phyloP scores from a whole-genome alignment of 2,888 invertebrate species.

The Baccha elongata region DNA sequence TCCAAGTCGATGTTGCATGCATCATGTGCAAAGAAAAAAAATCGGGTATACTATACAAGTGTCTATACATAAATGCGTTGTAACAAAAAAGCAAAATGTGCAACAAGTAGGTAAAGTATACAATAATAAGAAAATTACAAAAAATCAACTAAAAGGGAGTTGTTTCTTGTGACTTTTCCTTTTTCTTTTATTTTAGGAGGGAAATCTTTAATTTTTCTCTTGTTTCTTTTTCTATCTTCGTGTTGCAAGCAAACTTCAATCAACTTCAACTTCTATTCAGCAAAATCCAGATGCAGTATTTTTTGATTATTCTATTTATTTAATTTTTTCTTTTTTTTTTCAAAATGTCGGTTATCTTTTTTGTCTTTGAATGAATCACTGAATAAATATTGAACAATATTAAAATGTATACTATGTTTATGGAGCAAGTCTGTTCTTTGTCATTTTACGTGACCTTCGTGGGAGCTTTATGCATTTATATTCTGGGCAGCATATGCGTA shows the following conservation, averaged over 20 bases:
- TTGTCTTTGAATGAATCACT: constrained; percentile 46
- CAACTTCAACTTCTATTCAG: constrained; percentile 32
- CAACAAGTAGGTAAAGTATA: constrained; percentile 68
- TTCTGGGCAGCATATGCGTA: constrained; percentile 48
- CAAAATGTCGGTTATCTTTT: constrained; percentile 69
- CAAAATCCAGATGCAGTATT: constrained; percentile 58
- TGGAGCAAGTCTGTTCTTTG: constrained; percentile 43
- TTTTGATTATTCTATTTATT: constrained; percentile 11
- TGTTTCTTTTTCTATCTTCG: constrained; percentile 3
- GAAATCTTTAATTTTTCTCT: constrained; percentile 32
- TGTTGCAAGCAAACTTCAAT: constrained; percentile 25
- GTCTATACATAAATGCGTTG: constrained; percentile 36
- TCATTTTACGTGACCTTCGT: constrained; percentile 67
- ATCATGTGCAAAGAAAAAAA: constrained; percentile 61
- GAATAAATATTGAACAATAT: constrained; percentile 43
- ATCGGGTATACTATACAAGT: constrained; percentile 46
- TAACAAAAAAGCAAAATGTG: constrained; percentile 36
- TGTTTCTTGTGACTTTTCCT: constrained; percentile 29
- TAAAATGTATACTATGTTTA: constrained; percentile 30
- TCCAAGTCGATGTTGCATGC: constrained; percentile 55
- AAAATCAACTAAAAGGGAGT: constrained; percentile 41
- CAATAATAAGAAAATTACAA: constrained; percentile 26
- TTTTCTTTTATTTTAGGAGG: constrained; percentile 6
- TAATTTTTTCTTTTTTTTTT: constrained; percentile 25
- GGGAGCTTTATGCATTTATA: constrained; percentile 54